Evolutionary conservation across 2,113 vertebrate genomes (phyloP).

Genomic region (Triplophysa siluroides): DNA sequence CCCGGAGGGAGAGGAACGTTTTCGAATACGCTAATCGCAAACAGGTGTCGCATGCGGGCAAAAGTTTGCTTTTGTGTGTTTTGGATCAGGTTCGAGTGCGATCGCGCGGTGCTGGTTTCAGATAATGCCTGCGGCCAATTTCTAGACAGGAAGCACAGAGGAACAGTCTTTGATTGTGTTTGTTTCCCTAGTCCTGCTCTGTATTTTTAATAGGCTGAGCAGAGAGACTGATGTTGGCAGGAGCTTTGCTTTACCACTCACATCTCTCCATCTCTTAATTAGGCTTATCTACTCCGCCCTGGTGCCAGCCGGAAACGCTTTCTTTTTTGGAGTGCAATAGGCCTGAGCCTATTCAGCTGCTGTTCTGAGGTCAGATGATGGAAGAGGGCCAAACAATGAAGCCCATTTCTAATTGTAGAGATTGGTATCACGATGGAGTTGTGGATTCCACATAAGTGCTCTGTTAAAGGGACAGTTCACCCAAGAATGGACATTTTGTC

Average conservation of each 20-base stretch:
- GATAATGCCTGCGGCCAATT: slow-evolving; percentile 17
- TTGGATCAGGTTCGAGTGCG: background rate
- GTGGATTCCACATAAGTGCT: too few relatives aligned
- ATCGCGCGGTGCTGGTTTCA: background rate
- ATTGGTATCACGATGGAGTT: background rate
- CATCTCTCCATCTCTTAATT: slow-evolving; percentile 42
- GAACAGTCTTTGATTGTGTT: slow-evolving; percentile 31
- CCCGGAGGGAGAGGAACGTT: background rate
- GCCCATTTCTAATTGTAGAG: slow-evolving; percentile 16
- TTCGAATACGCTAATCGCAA: background rate
- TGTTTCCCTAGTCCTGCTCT: slow-evolving; percentile 24
- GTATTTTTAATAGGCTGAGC: slow-evolving; percentile 45
- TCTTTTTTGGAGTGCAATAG: slow-evolving; percentile 36
- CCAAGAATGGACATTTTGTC: too few relatives aligned
- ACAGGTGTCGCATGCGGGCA: slow-evolving; percentile 15
- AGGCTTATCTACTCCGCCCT: slow-evolving; percentile 22
- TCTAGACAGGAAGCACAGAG: slow-evolving; percentile 13
- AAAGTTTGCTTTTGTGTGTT: slow-evolving; percentile 31
- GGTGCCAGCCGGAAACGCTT: slow-evolving; percentile 8
- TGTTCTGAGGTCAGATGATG: slow-evolving; percentile 36
- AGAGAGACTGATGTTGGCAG: slow-evolving; percentile 34
- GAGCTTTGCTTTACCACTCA: background rate
- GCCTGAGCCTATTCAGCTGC: slow-evolving; percentile 27
- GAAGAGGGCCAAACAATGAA: background rate
- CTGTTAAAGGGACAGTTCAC: background rate